Percentiles rank a stretch among this genome's conserved stretches.
These are phyloP conservation scores for Mythimna loreyi DNA, from an alignment of 2,888 invertebrate genomes.

Conservation along the genomic window DNA sequence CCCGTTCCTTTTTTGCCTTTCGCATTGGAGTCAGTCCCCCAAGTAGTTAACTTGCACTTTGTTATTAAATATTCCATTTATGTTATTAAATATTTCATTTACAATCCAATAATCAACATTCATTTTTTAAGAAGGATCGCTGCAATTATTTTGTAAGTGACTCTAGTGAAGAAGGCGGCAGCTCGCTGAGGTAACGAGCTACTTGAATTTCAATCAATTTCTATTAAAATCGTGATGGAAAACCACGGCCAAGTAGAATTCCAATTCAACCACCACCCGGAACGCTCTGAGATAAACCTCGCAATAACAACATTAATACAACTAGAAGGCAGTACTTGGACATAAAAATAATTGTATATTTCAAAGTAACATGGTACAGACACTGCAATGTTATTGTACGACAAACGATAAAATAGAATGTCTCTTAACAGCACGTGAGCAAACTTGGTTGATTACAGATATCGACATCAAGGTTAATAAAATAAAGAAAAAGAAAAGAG, in stretches of 20 bases:
- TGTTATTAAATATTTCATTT: too few species aligned
- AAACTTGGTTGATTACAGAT: neutral
- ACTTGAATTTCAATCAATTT: constrained; percentile 13
- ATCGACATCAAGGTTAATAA: neutral
- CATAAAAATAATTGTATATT: neutral
- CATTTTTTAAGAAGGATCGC: neutral
- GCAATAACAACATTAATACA: neutral
- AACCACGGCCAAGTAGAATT: constrained; percentile 23
- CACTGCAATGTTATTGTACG: neutral
- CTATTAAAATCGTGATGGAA: constrained; percentile 1
- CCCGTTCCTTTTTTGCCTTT: too few species aligned
- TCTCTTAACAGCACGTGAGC: neutral
- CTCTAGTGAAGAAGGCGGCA: neutral
- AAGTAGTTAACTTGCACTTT: neutral
- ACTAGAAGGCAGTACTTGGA: too few species aligned
- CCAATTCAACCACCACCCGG: neutral
- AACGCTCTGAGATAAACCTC: constrained; percentile 4
- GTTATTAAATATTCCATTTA: too few species aligned
- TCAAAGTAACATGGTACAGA: neutral
- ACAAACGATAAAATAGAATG: neutral
- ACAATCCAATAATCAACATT: too few species aligned
- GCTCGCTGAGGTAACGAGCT: neutral
- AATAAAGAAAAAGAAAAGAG: constrained; percentile 8
- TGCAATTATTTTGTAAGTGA: neutral
- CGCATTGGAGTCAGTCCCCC: too few species aligned